Evolutionary conservation across 2,113 vertebrate species (phyloP).

Genomic region (Trogon melanurus): DNA sequence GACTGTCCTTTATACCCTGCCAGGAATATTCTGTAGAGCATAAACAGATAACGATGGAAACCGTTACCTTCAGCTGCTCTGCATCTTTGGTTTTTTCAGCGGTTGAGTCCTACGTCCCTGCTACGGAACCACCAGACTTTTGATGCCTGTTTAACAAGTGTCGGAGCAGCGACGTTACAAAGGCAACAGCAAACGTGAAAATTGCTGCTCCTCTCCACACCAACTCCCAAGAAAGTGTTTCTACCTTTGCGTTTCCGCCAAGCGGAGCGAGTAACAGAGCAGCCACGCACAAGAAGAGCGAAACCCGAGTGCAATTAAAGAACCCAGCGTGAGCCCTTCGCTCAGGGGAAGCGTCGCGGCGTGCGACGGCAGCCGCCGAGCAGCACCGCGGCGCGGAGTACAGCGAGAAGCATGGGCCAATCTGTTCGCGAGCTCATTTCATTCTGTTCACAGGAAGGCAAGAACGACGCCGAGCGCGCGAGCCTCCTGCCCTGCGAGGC

Average conservation of each 20-base stretch:
- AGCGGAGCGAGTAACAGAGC: neutral
- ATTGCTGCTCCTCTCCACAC: neutral
- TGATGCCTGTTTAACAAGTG: neutral
- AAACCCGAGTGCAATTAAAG: neutral
- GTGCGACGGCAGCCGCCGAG: neutral
- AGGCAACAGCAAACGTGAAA: neutral
- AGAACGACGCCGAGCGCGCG: neutral
- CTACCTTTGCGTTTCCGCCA: fast-evolving
- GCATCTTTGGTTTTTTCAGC: neutral
- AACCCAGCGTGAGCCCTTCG: neutral
- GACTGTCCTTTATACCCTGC: neutral
- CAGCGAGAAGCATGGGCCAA: neutral
- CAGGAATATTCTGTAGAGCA: neutral
- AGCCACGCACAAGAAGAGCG: neutral
- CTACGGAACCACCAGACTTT: neutral
- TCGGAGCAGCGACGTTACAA: neutral
- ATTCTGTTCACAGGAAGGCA: neutral
- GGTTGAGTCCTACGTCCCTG: no score
- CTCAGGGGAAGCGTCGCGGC: neutral
- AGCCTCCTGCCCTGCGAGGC: neutral
- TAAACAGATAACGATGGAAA: neutral
- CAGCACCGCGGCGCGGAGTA: neutral
- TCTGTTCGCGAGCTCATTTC: neutral
- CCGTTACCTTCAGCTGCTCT: neutral
- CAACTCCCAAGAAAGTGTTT: neutral